These are phyloP conservation scores for Tragelaphus strepsiceros DNA, from an alignment of 2,113 vertebrate genomes.

Conservation along the genomic window DNA sequence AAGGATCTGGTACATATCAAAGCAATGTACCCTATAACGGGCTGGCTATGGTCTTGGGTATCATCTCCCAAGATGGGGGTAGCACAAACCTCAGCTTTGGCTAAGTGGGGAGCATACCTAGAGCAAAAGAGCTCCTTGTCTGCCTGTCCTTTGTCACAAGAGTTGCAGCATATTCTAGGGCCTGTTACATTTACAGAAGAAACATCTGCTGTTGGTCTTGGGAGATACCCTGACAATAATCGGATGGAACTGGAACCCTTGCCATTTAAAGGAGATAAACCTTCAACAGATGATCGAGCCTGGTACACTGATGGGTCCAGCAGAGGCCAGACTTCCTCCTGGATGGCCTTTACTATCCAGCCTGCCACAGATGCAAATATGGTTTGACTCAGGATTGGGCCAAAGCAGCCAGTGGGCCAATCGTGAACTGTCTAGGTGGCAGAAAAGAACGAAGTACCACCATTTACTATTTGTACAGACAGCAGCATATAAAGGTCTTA, in stretches of 20 bases:
- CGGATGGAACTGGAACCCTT: not conserved
- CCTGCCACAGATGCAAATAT: not conserved
- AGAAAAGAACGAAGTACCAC: not conserved
- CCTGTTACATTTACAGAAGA: not conserved
- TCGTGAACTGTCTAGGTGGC: not conserved
- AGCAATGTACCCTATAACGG: not conserved
- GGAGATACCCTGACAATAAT: not conserved
- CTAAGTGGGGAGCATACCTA: not conserved
- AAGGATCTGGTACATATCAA: not conserved
- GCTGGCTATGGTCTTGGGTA: not conserved
- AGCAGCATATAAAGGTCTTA: not conserved
- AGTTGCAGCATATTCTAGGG: not conserved
- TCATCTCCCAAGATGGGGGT: not conserved
- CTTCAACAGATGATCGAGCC: not conserved
- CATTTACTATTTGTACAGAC: not conserved
- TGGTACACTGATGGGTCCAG: not conserved
- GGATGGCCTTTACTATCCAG: not conserved
- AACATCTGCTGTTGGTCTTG: not conserved
- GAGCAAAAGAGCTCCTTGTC: not conserved
- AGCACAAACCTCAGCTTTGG: not conserved
- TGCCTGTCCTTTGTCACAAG: not conserved
- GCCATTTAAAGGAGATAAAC: not conserved
- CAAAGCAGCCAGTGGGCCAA: not conserved
- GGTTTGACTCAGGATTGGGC: not conserved
- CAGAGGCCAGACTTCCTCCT: not conserved